phyloP scores from a whole-genome alignment of 1,140 invertebrate genomes.

The silkworm (Bombyx mori) region DNA sequence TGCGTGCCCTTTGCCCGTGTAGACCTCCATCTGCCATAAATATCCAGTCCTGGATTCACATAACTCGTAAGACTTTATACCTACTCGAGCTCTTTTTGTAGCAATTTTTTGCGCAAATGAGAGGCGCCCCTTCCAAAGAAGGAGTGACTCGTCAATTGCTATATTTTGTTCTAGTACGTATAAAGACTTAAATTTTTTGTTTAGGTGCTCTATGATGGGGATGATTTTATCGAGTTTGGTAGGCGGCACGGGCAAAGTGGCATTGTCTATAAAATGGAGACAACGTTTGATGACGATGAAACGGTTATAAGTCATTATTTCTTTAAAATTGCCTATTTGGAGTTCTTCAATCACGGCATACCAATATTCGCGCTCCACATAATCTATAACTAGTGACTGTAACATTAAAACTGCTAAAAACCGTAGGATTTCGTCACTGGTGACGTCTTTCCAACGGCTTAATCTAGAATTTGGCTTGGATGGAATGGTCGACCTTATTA shows the following conservation, averaged over 20 bases:
- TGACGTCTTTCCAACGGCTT: constrained; percentile 11
- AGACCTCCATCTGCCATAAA: constrained; percentile 17
- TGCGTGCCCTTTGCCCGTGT: constrained; percentile 9
- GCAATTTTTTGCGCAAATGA: constrained; percentile 13
- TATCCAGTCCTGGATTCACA: too few species aligned
- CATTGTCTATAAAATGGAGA: constrained; percentile 11
- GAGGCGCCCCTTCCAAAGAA: constrained; percentile 19
- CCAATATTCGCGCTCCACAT: constrained; percentile 18
- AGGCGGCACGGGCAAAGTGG: constrained; percentile 6
- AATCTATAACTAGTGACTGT: constrained; percentile 6
- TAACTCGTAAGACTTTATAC: constrained; percentile 18
- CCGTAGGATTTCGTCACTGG: constrained; percentile 9
- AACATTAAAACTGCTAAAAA: constrained; percentile 13
- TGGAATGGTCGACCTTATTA: neutral
- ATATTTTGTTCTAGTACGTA: constrained; percentile 15
- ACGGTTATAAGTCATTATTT: constrained; percentile 11
- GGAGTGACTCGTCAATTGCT: constrained; percentile 16
- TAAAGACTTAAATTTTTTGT: constrained; percentile 13
- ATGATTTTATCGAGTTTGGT: constrained; percentile 13
- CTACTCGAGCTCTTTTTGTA: constrained; percentile 12
- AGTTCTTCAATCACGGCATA: constrained; percentile 7
- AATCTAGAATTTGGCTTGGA: constrained; percentile 4
- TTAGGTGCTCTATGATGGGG: constrained; percentile 9
- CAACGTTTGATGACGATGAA: constrained; percentile 11
- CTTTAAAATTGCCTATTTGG: constrained; percentile 8